Conservation (phyloP, 2,888 invertebrate species). For the Ernsta delagoae region DNA sequence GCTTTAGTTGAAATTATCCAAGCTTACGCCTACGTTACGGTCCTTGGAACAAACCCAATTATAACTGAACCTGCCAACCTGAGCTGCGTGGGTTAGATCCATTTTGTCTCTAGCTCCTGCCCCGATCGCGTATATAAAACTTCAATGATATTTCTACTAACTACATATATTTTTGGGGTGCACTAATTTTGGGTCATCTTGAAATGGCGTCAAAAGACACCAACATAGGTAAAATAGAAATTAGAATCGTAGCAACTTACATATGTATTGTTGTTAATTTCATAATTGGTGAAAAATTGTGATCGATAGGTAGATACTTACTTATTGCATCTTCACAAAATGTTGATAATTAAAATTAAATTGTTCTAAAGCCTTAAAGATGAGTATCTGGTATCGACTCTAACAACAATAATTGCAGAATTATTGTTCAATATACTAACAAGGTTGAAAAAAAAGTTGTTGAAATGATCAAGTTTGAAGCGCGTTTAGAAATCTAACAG, state of each 20-base stretch:
- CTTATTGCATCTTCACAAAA: no score
- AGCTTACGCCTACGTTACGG: not conserved
- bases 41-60: conserved; percentile 2
- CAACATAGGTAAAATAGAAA: not conserved
- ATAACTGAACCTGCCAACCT: not conserved
- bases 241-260: no score
- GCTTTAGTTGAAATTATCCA: not conserved
- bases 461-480: not conserved
- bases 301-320: no score
- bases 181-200: not conserved
- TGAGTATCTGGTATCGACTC: not conserved
- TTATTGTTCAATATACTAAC: not conserved
- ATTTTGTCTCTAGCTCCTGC: not conserved
- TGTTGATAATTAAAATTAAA: no score
- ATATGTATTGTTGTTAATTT: no score
- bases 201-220: not conserved
- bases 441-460: not conserved
- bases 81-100: not conserved
- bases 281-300: no score
- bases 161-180: not conserved
- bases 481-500: not conserved
- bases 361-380: not conserved
- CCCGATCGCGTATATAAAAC: not conserved
- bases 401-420: no score
- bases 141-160: not conserved